Evolutionary conservation across 2,888 invertebrate genomes (phyloP), one percentile per base, ranked within the genome.

Genomic region (Melangyna quadrimaculata): DNA sequence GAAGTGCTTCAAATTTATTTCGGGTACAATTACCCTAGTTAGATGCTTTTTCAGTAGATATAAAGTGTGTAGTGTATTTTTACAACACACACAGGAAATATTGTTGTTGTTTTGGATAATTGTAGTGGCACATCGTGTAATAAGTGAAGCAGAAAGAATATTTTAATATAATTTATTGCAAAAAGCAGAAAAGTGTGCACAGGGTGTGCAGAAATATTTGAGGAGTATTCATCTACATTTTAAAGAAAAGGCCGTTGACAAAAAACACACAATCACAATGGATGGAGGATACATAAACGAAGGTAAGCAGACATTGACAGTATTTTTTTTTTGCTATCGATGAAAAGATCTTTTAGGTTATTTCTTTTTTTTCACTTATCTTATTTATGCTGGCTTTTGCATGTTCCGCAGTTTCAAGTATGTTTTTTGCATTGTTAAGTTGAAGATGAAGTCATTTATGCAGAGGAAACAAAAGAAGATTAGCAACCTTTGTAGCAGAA

Each of bases 241-340:
- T 35, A 22, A 59, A 40, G 70, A 55, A 45, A 70, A 75, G 63
- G 14, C 12, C 27, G 22, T 27, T 40, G 27, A 29, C 51, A 37
- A 48, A 29, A 55, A 29, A 70, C 65, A 48, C 22, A 75, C 55
- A 73, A 29, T 65, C 89, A 91, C 90, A 88, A 91, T 92, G 91
- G 91, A 91, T 87, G 91, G 91, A 88, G 91, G 91, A 88, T 91
- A 91, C 88, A 91, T 91, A 88, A 91, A 92, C 87, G 91, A 91
- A 92, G 91, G 91, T 91, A 89, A 91, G 91, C 43, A 71, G 67
- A 69, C 48, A 43, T 84, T 84, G 79, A 79, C 75, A 77, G 69
- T 84, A 69, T 17, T 5, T 40, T 57, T 12, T 22, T 57, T 19
- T 35, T 67, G 37, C 67, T 72, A 75, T 79, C 79, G 40, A 61